Conservation (phyloP, 2,888 invertebrate species). For the Synanthedon andrenaeformis region DNA sequence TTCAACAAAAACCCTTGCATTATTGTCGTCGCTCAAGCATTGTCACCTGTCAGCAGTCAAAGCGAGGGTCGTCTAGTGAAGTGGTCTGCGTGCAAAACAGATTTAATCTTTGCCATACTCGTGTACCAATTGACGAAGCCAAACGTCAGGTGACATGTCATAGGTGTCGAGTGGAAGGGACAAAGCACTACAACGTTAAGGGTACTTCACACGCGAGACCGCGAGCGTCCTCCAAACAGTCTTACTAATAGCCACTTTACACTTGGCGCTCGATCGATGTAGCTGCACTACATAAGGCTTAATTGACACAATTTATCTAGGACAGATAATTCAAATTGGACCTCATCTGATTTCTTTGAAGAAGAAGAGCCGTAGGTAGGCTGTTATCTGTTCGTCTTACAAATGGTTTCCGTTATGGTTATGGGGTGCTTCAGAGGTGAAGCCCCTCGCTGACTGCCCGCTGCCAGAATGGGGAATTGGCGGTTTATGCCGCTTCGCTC, state of each 20-base stretch:
- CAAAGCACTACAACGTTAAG: conserved; percentile 25
- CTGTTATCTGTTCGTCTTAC: too few relatives aligned
- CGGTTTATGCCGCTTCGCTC: too few relatives aligned
- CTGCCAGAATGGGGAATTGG: too few relatives aligned
- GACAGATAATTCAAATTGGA: too few relatives aligned
- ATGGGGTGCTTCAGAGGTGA: too few relatives aligned
- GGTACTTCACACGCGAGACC: conserved; percentile 29
- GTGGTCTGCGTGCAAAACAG: neutral
- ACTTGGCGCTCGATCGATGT: conserved; percentile 19
- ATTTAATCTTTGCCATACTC: neutral
- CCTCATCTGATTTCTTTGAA: too few relatives aligned
- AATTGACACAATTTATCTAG: too few relatives aligned
- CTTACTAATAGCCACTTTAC: conserved; percentile 37
- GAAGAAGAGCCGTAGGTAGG: too few relatives aligned
- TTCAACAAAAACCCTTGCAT: neutral
- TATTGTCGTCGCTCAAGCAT: neutral
- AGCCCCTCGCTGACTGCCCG: too few relatives aligned
- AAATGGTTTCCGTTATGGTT: too few relatives aligned
- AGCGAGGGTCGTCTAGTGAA: neutral
- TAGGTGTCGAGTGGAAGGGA: conserved; percentile 27
- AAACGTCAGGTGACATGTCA: conserved; percentile 6
- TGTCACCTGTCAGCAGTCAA: neutral
- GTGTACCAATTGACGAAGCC: neutral
- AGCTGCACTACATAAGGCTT: neutral
- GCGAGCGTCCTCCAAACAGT: conserved; percentile 22